These are phyloP conservation scores for Onthophagus sagittarius DNA, from an alignment of 2,888 invertebrate genomes.

Conservation along the genomic window DNA sequence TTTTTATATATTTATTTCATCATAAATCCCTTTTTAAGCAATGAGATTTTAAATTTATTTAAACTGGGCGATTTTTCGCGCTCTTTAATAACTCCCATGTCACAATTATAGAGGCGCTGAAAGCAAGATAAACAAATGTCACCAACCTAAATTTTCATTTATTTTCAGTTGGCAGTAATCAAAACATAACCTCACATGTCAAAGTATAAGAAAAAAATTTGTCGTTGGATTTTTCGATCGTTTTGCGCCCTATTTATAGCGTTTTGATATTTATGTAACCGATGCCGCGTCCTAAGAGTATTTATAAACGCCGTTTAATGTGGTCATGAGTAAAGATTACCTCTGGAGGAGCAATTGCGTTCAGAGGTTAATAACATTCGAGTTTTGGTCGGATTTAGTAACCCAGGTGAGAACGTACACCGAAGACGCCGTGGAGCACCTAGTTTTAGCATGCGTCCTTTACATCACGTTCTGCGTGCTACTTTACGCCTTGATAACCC, in stretches of 20 bases:
- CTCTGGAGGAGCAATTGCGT: slow-evolving; percentile 35
- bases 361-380: slow-evolving; percentile 12
- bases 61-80: no score
- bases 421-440: slow-evolving; percentile 55
- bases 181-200: slow-evolving; percentile 23
- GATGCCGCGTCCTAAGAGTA: slow-evolving; percentile 33
- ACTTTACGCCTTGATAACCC: slow-evolving; percentile 42
- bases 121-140: no score
- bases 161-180: neutral
- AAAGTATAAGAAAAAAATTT: slow-evolving; percentile 5
- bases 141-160: no score
- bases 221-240: neutral
- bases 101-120: no score
- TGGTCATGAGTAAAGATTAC: slow-evolving; percentile 41
- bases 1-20: no score
- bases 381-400: slow-evolving; percentile 18
- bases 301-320: slow-evolving; percentile 36
- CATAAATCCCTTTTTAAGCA: no score
- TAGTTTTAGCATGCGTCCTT: slow-evolving; percentile 52
- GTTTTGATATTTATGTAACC: slow-evolving; percentile 25
- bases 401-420: slow-evolving; percentile 41
- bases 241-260: neutral
- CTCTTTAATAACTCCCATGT: no score
- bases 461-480: slow-evolving; percentile 54
- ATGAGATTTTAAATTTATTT: no score